A percentile compares a stretch with the other conserved stretches of the same genome.
phyloP scores from a whole-genome alignment of 2,113 vertebrate species.

The Hydrochoerus hydrochaeris region DNA sequence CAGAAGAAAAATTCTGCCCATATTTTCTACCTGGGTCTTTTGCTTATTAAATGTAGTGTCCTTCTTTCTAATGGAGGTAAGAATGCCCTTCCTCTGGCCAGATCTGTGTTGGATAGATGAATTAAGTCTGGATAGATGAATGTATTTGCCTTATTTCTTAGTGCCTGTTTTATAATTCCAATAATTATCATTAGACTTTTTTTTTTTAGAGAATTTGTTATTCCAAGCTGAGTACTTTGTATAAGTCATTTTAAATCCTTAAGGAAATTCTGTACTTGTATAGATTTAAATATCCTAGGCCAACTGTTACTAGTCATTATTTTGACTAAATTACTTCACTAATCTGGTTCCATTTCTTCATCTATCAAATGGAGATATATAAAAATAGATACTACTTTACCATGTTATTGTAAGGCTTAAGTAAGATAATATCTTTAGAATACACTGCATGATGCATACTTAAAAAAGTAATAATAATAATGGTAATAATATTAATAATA shows the following conservation, averaged over 20 bases:
- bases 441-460: background rate
- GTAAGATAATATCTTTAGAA: background rate
- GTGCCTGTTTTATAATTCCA: background rate
- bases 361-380: background rate
- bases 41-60: background rate
- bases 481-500: background rate
- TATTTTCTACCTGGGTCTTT: background rate
- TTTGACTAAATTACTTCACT: background rate
- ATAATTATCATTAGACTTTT: background rate
- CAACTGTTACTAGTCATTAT: background rate
- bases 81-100: background rate
- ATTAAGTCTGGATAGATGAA: background rate
- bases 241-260: background rate
- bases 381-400: background rate
- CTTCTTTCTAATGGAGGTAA: background rate
- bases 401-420: background rate
- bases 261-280: background rate
- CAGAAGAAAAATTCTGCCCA: background rate
- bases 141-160: background rate
- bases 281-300: background rate
- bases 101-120: background rate
- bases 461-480: background rate
- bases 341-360: conserved; percentile 5
- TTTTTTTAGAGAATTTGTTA: background rate
- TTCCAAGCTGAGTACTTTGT: background rate